A percentile compares a stretch with the other conserved stretches of the same genome.
Evolutionary conservation across 2,113 vertebrate species (phyloP).

Genomic region (Hiodon alosoides): DNA sequence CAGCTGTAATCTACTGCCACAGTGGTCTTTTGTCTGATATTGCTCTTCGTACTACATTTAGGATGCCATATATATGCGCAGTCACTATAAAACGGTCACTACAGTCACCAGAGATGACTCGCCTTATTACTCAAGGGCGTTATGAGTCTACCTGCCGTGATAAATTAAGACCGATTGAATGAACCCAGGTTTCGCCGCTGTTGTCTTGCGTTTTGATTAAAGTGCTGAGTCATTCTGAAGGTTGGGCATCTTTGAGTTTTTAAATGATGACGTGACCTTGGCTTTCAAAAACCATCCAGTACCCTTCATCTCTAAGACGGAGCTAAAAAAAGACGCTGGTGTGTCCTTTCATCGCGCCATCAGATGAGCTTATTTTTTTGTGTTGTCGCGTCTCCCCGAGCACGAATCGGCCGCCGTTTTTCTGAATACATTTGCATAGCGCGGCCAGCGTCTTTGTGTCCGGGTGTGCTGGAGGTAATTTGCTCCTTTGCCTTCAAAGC

Average conservation of each 20-base stretch:
- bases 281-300: not conserved
- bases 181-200: not conserved
- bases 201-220: not conserved
- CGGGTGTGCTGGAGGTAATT: too few species aligned
- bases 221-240: not conserved
- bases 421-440: too few species aligned
- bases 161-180: slow-evolving; percentile 19
- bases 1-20: not conserved
- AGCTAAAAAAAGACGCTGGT: not conserved
- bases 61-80: too few species aligned
- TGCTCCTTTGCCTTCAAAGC: too few species aligned
- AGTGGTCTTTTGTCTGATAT: not conserved
- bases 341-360: not conserved
- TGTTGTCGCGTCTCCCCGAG: too few species aligned
- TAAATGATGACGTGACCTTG: not conserved
- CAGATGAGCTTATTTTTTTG: not conserved
- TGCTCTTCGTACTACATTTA: not conserved
- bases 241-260: not conserved
- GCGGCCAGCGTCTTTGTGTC: too few species aligned
- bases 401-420: too few species aligned
- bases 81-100: too few species aligned
- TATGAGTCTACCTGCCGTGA: too few species aligned
- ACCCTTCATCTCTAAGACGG: not conserved
- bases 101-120: not conserved
- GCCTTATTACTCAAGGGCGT: not conserved